These are phyloP conservation scores for Eufriesea mexicana DNA, from an alignment of 1,140 invertebrate species.

Conservation along the genomic window DNA sequence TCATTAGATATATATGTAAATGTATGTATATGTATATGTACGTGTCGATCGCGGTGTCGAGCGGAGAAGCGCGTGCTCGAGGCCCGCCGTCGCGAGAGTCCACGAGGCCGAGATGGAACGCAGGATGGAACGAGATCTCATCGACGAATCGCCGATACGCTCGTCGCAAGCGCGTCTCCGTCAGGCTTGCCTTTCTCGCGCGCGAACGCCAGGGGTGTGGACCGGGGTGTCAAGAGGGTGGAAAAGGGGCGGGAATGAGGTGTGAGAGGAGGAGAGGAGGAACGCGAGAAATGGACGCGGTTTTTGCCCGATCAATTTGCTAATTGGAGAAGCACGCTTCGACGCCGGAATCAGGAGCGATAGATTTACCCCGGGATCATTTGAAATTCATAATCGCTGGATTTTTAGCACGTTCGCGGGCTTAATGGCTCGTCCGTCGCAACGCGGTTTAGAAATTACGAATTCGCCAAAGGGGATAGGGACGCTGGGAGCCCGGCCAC, in stretches of 20 bases:
- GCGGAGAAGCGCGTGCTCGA: not conserved
- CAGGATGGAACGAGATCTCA: not conserved
- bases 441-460: not conserved
- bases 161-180: not conserved
- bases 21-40: slow-evolving; percentile 30
- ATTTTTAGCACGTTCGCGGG: not conserved
- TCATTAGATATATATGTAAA: slow-evolving; percentile 4
- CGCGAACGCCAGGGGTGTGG: too few species aligned
- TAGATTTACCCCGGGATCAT: not conserved
- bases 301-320: not conserved
- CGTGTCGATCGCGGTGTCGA: slow-evolving; percentile 23
- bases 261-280: too few species aligned
- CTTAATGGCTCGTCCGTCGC: not conserved
- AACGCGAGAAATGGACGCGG: not conserved
- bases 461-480: not conserved
- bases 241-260: too few species aligned
- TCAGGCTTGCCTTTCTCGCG: not conserved
- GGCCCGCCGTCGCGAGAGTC: not conserved
- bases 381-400: slow-evolving; percentile 12
- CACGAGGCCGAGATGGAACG: too few species aligned
- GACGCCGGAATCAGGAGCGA: not conserved
- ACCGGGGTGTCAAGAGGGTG: too few species aligned
- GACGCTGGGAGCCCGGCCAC: too few species aligned
- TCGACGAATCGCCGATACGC: slow-evolving; percentile 18
- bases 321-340: slow-evolving; percentile 14